Evolutionary conservation across 2,113 vertebrate species (phyloP).

Genomic region (Neopipo cinnamomea): DNA sequence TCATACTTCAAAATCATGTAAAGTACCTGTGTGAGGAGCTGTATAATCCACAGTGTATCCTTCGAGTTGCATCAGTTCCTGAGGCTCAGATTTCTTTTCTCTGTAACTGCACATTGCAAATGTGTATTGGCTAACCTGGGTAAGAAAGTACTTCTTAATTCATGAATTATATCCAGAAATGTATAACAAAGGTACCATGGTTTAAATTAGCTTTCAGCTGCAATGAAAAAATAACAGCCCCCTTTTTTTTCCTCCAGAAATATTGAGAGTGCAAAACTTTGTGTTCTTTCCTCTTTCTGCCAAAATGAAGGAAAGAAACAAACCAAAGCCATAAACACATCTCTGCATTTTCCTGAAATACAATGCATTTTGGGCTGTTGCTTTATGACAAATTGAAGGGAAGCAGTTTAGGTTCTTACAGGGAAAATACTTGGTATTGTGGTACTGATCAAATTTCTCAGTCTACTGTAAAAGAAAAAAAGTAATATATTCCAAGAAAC

Average conservation of each 20-base stretch:
- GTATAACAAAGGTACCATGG: neutral
- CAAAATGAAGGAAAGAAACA: neutral
- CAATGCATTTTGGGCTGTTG: neutral
- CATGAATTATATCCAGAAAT: neutral
- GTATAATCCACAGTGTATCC: constrained; percentile 98
- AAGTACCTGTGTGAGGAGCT: constrained; percentile 88
- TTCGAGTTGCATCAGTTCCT: constrained; percentile 97
- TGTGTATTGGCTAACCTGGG: constrained; percentile 96
- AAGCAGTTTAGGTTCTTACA: neutral
- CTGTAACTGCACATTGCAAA: constrained; percentile 99
- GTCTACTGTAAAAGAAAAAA: neutral
- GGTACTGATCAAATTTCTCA: neutral
- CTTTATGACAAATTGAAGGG: neutral
- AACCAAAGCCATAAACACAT: neutral
- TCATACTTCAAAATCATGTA: neutral
- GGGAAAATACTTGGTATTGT: neutral
- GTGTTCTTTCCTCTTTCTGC: neutral
- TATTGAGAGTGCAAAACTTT: neutral
- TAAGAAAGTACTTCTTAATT: constrained; percentile 37
- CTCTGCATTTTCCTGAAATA: neutral
- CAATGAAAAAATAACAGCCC: neutral
- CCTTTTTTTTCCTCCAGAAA: neutral
- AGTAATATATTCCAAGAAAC: neutral
- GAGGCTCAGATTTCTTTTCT: constrained; percentile 96
- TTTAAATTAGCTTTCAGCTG: neutral